These are phyloP conservation scores for Budorcas taxicolor DNA, from an alignment of 2,113 vertebrate genomes.

Conservation along the genomic window DNA sequence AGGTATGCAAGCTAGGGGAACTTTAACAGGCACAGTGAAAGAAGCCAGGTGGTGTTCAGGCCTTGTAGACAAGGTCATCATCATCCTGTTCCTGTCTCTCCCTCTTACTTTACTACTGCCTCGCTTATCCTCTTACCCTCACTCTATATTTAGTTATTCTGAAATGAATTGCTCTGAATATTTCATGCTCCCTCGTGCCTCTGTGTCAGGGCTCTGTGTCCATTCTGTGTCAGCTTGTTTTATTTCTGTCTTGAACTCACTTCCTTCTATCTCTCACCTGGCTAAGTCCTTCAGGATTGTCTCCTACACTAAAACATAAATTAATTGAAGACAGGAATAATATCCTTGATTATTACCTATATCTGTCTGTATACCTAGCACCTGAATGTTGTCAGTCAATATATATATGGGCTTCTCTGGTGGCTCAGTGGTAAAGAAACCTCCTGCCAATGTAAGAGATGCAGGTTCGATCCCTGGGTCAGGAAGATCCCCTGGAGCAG, in stretches of 20 bases:
- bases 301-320: not conserved
- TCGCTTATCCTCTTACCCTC: not conserved
- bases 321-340: not conserved
- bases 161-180: not conserved
- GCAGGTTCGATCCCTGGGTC: fast-evolving
- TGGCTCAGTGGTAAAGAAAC: not conserved
- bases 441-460: not conserved
- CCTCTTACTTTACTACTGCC: not conserved
- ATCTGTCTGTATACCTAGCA: not conserved
- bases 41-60: not conserved
- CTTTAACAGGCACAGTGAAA: not conserved
- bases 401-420: not conserved
- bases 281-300: not conserved
- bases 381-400: not conserved
- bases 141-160: not conserved
- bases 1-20: not conserved
- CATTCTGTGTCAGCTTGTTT: not conserved
- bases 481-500: not conserved
- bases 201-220: not conserved
- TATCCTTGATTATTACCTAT: not conserved
- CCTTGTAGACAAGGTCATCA: not conserved
- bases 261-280: not conserved
- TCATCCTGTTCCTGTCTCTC: not conserved
- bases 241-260: not conserved
- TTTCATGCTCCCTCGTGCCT: not conserved